These are phyloP conservation scores for Silurus meridionalis DNA, from an alignment of 2,113 vertebrate species.

Conservation along the genomic window DNA sequence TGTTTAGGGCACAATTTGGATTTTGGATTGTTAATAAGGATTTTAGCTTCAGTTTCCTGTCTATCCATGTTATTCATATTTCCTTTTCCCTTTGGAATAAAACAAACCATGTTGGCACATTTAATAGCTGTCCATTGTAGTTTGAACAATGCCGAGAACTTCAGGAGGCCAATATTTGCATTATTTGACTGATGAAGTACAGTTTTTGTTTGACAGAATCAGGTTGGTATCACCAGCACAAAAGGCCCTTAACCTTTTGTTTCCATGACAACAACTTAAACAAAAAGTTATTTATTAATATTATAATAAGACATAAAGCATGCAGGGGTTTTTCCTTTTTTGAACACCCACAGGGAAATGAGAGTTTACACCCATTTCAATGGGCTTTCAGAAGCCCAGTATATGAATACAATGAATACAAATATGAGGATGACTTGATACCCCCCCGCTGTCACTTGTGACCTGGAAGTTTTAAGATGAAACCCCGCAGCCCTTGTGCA, in stretches of 20 bases:
- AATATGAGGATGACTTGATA: conserved; percentile 63
- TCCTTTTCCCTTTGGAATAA: not conserved
- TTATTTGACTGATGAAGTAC: not conserved
- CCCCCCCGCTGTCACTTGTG: conserved; percentile 60
- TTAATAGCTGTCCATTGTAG: not conserved
- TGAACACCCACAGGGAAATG: no score
- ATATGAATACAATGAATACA: conserved; percentile 21
- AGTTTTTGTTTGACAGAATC: not conserved
- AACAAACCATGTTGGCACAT: not conserved
- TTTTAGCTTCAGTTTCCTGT: not conserved
- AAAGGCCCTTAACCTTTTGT: not conserved
- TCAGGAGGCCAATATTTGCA: not conserved
- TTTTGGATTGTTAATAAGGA: not conserved
- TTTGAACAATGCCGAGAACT: not conserved
- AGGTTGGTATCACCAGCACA: not conserved
- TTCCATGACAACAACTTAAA: conserved; percentile 22
- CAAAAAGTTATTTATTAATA: conserved; percentile 27
- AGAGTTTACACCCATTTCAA: not conserved
- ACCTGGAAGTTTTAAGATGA: conserved; percentile 46
- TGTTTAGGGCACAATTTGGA: not conserved
- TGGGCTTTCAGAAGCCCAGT: not conserved
- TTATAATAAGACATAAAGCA: conserved; percentile 5
- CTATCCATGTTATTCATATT: not conserved
- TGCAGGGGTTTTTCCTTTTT: not conserved
- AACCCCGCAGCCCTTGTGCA: conserved; percentile 32